Conservation (phyloP, 2,113 vertebrate species). For the Urocynchramus pylzowi region DNA sequence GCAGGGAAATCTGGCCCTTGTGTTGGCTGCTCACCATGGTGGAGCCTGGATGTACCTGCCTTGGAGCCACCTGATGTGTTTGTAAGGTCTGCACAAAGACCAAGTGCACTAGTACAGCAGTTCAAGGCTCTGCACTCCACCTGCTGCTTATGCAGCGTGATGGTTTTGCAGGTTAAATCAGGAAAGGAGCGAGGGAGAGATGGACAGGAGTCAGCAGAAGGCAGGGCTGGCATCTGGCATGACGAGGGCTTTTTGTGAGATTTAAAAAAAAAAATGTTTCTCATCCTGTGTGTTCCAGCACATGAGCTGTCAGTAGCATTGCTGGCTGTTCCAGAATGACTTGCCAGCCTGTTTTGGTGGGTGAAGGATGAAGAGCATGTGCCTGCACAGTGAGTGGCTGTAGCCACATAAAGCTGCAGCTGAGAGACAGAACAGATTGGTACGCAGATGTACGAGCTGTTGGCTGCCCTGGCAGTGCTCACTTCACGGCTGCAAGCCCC, state of each 20-base stretch:
- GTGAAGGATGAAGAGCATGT: not conserved
- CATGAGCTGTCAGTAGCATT: not conserved
- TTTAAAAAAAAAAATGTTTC: not conserved
- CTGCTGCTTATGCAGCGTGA: not conserved
- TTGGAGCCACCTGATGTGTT: rapidly evolving
- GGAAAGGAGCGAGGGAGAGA: not conserved
- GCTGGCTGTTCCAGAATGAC: not conserved
- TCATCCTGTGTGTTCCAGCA: not conserved
- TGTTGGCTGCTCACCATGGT: rapidly evolving
- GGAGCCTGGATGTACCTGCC: rapidly evolving
- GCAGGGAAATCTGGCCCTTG: not conserved
- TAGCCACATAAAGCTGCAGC: not conserved
- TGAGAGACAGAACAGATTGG: slow-evolving; percentile 8
- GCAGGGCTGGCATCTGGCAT: not conserved
- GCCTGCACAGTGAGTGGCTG: not conserved
- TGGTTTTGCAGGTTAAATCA: not conserved
- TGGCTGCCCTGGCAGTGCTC: not conserved
- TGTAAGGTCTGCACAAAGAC: not conserved
- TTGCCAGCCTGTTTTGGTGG: not conserved
- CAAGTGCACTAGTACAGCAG: too few relatives aligned
- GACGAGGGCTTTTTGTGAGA: not conserved
- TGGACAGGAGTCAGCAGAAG: not conserved
- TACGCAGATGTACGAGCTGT: not conserved
- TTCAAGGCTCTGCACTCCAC: not conserved
- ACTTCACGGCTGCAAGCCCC: not conserved